Conservation (phyloP, 2,888 invertebrate genomes). For the Drosophila incognita region DNA sequence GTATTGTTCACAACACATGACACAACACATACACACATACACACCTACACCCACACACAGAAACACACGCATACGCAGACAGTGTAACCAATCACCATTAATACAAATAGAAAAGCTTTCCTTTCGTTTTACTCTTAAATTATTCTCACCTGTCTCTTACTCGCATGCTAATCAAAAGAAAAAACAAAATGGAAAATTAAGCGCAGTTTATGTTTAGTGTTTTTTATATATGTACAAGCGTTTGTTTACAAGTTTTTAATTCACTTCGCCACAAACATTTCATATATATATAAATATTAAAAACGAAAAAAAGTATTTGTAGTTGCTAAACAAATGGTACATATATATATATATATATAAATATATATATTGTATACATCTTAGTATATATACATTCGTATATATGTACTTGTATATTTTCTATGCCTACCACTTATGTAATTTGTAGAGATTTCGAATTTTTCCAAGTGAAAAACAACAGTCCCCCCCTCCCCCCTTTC, state of each 20-base stretch:
- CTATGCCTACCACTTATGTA: slow-evolving; percentile 81
- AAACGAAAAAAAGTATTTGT: slow-evolving; percentile 70
- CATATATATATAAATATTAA: slow-evolving; percentile 51
- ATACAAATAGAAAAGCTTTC: slow-evolving; percentile 31
- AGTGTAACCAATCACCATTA: slow-evolving; percentile 23
- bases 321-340: slow-evolving; percentile 77
- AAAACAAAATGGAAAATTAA: slow-evolving; percentile 28
- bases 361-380: slow-evolving; percentile 61
- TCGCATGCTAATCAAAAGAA: slow-evolving; percentile 51
- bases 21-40: not conserved
- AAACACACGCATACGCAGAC: slow-evolving; percentile 20
- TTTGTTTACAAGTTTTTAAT: slow-evolving; percentile 51
- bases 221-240: slow-evolving; percentile 40
- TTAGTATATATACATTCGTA: slow-evolving; percentile 69
- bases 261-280: slow-evolving; percentile 57
- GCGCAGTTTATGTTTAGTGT: slow-evolving; percentile 47
- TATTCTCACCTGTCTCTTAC: slow-evolving; percentile 49
- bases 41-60: not conserved
- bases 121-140: slow-evolving; percentile 34
- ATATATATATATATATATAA: slow-evolving; percentile 56
- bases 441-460: slow-evolving; percentile 79
- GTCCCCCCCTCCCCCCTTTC: not conserved
- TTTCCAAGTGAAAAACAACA: slow-evolving; percentile 59
- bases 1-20: slow-evolving; percentile 75
- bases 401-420: slow-evolving; percentile 81